Evolutionary conservation across 92 coral and sea anemone genomes (phyloP).

Genomic region (Micromussa lordhowensis): DNA sequence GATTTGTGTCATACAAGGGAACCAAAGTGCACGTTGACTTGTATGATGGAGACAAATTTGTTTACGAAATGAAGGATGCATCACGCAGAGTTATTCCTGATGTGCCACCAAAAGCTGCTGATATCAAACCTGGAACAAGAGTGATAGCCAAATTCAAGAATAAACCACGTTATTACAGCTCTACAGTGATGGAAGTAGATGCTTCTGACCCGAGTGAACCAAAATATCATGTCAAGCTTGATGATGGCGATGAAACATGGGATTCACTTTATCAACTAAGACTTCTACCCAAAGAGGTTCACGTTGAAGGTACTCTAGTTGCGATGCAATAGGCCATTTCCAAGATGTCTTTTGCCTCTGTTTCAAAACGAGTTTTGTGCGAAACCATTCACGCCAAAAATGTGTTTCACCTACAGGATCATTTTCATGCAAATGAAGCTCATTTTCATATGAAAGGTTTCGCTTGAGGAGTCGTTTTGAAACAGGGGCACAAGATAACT

Average conservation of each 20-base stretch:
- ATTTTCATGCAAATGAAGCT: too few species aligned
- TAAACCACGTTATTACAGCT: conserved; percentile 47
- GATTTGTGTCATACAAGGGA: conserved; percentile 87
- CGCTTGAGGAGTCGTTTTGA: too few species aligned
- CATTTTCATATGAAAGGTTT: too few species aligned
- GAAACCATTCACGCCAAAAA: too few species aligned
- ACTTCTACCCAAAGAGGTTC: conserved; percentile 64
- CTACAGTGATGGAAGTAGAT: conserved; percentile 68
- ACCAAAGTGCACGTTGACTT: conserved; percentile 90
- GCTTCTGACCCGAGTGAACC: conserved; percentile 53
- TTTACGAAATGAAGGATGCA: conserved; percentile 85
- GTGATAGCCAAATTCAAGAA: conserved; percentile 80
- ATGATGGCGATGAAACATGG: conserved; percentile 77
- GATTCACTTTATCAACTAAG: conserved; percentile 62
- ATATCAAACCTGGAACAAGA: conserved; percentile 71
- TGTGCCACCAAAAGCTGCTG: conserved; percentile 61
- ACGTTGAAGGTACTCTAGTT: conserved; percentile 29
- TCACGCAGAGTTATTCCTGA: conserved; percentile 79
- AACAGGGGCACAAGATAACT: too few species aligned
- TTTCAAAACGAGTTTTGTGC: not conserved
- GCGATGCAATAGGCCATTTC: not conserved
- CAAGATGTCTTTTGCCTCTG: conserved; percentile 7
- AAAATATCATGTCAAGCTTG: conserved; percentile 70
- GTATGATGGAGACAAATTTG: conserved; percentile 84
- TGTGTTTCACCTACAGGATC: too few species aligned